Conservation (phyloP, 64 coral and sea anemone species). For the Orbicella faveolata region DNA sequence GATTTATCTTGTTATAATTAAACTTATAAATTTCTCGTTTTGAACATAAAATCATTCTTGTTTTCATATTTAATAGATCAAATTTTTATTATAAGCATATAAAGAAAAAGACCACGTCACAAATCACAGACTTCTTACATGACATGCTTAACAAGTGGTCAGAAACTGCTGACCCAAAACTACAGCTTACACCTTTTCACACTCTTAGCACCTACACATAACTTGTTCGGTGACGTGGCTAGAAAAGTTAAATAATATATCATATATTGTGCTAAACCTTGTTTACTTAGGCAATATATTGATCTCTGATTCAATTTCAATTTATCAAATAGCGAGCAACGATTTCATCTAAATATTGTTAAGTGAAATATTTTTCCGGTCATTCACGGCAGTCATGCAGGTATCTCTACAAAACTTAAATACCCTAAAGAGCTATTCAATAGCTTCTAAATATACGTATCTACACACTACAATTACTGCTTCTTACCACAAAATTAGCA, state of each 20-base stretch:
- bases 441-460: constrained; percentile 44
- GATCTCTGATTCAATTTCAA: neutral
- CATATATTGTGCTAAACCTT: constrained; percentile 1
- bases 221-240: neutral
- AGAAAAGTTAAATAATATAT: constrained; percentile 37
- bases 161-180: neutral
- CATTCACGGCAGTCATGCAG: neutral
- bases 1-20: neutral
- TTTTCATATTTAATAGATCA: neutral
- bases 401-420: constrained; percentile 15
- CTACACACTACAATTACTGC: neutral
- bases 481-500: constrained; percentile 2
- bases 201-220: neutral
- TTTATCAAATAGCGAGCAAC: constrained; percentile 22
- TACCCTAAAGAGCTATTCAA: constrained; percentile 37
- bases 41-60: constrained; percentile 8
- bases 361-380: neutral
- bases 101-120: neutral
- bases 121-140: neutral
- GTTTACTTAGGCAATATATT: neutral
- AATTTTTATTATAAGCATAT: neutral
- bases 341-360: constrained; percentile 3
- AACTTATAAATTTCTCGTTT: neutral
- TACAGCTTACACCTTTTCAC: neutral
- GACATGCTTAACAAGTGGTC: neutral